Evolutionary conservation across 2,113 vertebrate genomes (phyloP).

Genomic region (Pseudopodoces humilis): DNA sequence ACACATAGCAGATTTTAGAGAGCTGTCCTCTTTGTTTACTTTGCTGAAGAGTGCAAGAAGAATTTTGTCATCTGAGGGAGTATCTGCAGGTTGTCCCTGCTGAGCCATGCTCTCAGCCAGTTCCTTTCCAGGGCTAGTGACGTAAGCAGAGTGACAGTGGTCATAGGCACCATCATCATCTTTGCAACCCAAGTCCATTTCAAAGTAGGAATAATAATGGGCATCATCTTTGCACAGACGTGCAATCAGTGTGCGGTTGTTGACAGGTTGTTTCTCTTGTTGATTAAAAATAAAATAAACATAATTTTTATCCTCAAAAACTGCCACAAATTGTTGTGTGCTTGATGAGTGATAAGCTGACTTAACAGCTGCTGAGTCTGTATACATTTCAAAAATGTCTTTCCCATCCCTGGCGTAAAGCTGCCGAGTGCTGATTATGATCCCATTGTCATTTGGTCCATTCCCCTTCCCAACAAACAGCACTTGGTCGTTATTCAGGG

Average conservation of each 20-base stretch:
- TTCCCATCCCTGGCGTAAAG: slow-evolving; percentile 75
- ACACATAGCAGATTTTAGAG: slow-evolving; percentile 83
- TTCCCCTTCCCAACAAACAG: slow-evolving; percentile 94
- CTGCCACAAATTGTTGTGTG: slow-evolving; percentile 81
- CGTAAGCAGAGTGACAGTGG: slow-evolving; percentile 83
- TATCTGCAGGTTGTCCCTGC: background rate
- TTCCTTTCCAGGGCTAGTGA: slow-evolving; percentile 72
- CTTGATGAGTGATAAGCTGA: slow-evolving; percentile 76
- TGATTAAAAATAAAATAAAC: slow-evolving; percentile 94
- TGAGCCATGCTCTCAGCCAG: slow-evolving; percentile 69
- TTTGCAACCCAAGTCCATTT: slow-evolving; percentile 89
- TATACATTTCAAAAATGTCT: slow-evolving; percentile 89
- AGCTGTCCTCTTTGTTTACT: slow-evolving; percentile 66
- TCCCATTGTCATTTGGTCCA: slow-evolving; percentile 87
- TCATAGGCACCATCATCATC: slow-evolving; percentile 71
- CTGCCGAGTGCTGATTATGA: slow-evolving; percentile 93
- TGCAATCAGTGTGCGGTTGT: slow-evolving; percentile 86
- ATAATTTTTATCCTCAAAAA: slow-evolving; percentile 82
- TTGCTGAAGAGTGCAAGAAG: slow-evolving; percentile 86
- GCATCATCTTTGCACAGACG: slow-evolving; percentile 87
- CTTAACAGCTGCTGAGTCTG: slow-evolving; percentile 85
- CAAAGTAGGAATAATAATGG: slow-evolving; percentile 92
- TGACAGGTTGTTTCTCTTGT: slow-evolving; percentile 77
- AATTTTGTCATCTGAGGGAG: slow-evolving; percentile 68
- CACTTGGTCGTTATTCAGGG: slow-evolving; percentile 62